phyloP scores from a whole-genome alignment of 1,140 invertebrate species.

The Drosophila paulistorum region DNA sequence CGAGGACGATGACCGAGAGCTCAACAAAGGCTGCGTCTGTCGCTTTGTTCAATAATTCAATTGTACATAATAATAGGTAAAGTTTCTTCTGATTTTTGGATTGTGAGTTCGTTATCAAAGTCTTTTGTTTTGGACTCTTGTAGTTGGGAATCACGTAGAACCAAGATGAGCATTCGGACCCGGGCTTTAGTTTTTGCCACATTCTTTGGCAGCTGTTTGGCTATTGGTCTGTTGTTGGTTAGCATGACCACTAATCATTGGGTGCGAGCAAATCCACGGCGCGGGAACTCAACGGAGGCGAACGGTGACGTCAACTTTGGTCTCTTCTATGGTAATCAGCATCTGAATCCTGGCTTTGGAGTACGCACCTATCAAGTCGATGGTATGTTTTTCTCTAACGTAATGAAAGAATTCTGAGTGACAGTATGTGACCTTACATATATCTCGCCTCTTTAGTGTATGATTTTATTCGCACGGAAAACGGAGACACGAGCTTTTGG shows the following conservation, averaged over 20 bases:
- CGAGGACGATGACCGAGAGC: not conserved
- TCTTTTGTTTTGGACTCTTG: conserved; percentile 7
- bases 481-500: conserved; percentile 73
- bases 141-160: conserved; percentile 7
- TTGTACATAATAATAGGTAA: not conserved
- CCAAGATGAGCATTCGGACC: conserved; percentile 75
- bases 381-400: conserved; percentile 43
- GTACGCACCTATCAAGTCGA: conserved; percentile 85
- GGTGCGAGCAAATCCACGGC: conserved; percentile 90
- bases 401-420: not conserved
- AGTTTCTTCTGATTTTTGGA: not conserved
- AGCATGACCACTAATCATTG: conserved; percentile 94
- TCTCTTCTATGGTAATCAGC: conserved; percentile 92
- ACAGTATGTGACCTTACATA: not conserved
- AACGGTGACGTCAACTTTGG: conserved; percentile 92
- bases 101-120: conserved; percentile 43
- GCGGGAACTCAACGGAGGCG: conserved; percentile 88
- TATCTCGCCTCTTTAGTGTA: conserved; percentile 54
- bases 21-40: conserved; percentile 10
- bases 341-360: conserved; percentile 92
- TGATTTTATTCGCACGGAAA: conserved; percentile 68
- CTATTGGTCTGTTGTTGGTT: conserved; percentile 91
- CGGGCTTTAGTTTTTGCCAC: conserved; percentile 90
- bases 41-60: conserved; percentile 2
- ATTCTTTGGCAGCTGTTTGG: conserved; percentile 92